phyloP scores from a whole-genome alignment of 2,797 vertebrate species.

The Crax fasciolata region DNA sequence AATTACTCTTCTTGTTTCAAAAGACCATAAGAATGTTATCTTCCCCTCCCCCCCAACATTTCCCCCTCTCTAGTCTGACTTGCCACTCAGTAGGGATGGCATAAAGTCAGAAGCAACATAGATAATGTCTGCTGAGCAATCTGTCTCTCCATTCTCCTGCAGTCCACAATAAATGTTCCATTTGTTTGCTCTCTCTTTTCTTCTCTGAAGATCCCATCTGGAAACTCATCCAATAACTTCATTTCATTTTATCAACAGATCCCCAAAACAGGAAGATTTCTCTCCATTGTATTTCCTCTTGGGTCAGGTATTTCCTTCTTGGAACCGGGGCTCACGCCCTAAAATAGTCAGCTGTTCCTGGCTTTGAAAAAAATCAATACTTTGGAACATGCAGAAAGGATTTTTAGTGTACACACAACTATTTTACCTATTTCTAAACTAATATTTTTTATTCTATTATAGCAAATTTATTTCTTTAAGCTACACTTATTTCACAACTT shows the following conservation, averaged over 20 bases:
- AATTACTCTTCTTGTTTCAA: background rate
- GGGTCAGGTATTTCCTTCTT: background rate
- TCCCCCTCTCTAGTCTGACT: background rate
- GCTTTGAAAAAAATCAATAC: background rate
- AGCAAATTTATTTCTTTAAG: background rate
- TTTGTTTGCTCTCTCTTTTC: background rate
- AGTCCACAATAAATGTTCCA: background rate
- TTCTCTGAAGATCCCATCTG: background rate
- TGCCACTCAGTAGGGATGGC: background rate
- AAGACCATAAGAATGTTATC: background rate
- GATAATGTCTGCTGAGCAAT: background rate
- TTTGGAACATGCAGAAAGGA: background rate
- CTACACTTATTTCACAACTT: background rate
- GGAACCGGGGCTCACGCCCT: background rate
- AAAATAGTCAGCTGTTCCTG: background rate
- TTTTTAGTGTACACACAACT: background rate
- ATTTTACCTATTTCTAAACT: background rate
- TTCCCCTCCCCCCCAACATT: fast-evolving
- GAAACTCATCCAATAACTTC: background rate
- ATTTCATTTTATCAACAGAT: background rate
- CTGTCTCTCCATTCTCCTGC: background rate
- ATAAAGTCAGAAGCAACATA: background rate
- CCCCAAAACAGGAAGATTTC: background rate
- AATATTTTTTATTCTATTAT: background rate
- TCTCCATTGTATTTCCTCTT: background rate